A percentile compares a stretch with the other conserved stretches of the same genome.
These are phyloP conservation scores for Drosophila micromelanica DNA, from an alignment of 1,140 invertebrate species.

Conservation along the genomic window DNA sequence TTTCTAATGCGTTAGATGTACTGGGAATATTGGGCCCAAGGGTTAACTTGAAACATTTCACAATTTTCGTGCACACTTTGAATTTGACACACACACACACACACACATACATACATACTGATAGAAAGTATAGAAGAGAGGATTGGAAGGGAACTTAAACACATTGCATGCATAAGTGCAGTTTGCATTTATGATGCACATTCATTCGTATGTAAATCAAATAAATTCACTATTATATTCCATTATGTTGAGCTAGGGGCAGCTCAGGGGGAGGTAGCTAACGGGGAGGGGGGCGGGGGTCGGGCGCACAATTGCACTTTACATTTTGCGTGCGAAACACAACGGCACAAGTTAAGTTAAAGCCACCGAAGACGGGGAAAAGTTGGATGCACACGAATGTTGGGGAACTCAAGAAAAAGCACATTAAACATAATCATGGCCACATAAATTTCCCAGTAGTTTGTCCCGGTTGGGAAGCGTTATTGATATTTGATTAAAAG, in stretches of 20 bases:
- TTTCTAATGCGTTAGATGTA: no score
- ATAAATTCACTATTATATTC: constrained; percentile 52
- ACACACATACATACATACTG: background rate
- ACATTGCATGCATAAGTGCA: constrained; percentile 46
- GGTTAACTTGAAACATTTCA: no score
- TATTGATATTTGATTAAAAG: constrained; percentile 55
- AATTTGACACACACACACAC: background rate
- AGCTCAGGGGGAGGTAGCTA: background rate
- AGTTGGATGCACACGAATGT: constrained; percentile 2
- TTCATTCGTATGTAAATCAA: constrained; percentile 46
- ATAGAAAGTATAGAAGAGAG: background rate
- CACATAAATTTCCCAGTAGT: constrained; percentile 42
- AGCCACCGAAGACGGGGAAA: constrained; percentile 4
- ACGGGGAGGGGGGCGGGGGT: no score
- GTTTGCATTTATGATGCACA: constrained; percentile 25
- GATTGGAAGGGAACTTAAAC: constrained; percentile 4
- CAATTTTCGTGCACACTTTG: background rate
- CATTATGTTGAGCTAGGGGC: constrained; percentile 20
- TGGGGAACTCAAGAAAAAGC: constrained; percentile 1
- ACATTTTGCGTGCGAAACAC: constrained; percentile 33
- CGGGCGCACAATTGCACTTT: constrained; percentile 26
- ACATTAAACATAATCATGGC: constrained; percentile 51
- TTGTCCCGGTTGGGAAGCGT: constrained; percentile 20
- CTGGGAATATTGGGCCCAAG: no score
- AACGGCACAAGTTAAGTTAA: constrained; percentile 40